phyloP scores from a whole-genome alignment of 2,888 invertebrate species.

The Tineola bisselliella region DNA sequence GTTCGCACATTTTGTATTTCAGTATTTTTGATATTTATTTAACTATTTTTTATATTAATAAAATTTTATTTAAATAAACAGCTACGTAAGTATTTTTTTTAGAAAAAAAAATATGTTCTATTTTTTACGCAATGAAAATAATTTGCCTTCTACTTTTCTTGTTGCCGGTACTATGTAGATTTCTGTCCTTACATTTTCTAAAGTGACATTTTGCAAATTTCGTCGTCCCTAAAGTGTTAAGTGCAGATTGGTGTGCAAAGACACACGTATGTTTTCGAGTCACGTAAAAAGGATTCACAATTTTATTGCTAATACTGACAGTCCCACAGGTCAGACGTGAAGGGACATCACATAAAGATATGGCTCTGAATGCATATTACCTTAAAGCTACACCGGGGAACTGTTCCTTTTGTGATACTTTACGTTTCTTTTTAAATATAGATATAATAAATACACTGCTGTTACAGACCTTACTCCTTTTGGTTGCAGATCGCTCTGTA shows the following conservation, averaged over 20 bases:
- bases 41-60: too few relatives aligned
- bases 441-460: too few relatives aligned
- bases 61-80: too few relatives aligned
- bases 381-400: background rate
- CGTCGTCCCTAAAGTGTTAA: background rate
- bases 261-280: background rate
- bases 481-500: too few relatives aligned
- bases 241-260: background rate
- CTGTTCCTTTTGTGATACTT: background rate
- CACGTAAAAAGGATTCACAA: background rate
- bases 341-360: background rate
- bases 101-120: too few relatives aligned
- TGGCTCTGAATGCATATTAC: background rate
- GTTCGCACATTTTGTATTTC: too few relatives aligned
- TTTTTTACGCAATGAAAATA: too few relatives aligned
- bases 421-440: too few relatives aligned
- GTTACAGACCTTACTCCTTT: too few relatives aligned
- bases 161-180: background rate
- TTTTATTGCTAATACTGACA: slow-evolving; percentile 3
- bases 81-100: too few relatives aligned
- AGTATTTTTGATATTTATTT: too few relatives aligned
- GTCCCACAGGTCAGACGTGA: background rate
- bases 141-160: too few relatives aligned
- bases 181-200: background rate
- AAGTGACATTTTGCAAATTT: background rate